Conservation (phyloP, 2,888 invertebrate species). For the Andrena flavipes region DNA sequence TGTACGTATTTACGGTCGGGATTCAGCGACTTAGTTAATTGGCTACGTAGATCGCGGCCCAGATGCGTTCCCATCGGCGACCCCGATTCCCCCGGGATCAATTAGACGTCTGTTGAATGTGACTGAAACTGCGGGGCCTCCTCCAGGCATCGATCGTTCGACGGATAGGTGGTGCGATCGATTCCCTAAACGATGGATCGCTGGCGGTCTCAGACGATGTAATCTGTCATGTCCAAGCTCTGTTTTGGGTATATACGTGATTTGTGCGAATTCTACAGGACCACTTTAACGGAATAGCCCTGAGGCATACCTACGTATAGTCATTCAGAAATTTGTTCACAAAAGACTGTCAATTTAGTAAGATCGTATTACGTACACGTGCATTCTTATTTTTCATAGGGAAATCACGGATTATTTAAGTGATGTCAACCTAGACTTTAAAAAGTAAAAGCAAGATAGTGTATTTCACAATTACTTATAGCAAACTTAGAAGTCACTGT, state of each 20-base stretch:
- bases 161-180: conserved; percentile 28
- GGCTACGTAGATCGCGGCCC: conserved; percentile 51
- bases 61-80: conserved; percentile 51
- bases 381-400: too few relatives aligned
- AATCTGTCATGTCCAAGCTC: neutral
- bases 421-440: too few relatives aligned
- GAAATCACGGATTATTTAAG: too few relatives aligned
- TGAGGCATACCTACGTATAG: too few relatives aligned
- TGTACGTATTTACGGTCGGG: conserved; percentile 62
- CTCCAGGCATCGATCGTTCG: conserved; percentile 16
- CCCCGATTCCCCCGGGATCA: conserved; percentile 61
- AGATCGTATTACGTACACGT: too few relatives aligned
- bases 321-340: too few relatives aligned
- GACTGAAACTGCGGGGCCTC: conserved; percentile 16
- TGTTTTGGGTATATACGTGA: neutral
- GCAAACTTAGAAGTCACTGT: too few relatives aligned
- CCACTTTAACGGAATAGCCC: too few relatives aligned
- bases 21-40: conserved; percentile 67
- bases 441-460: too few relatives aligned
- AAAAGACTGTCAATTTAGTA: too few relatives aligned
- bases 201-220: neutral
- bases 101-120: conserved; percentile 57
- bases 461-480: too few relatives aligned
- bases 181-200: conserved; percentile 24
- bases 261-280: neutral